A percentile compares a stretch with the other conserved stretches of the same genome.
phyloP scores from a whole-genome alignment of 2,888 invertebrate genomes.

The Agrochola lychnidis region DNA sequence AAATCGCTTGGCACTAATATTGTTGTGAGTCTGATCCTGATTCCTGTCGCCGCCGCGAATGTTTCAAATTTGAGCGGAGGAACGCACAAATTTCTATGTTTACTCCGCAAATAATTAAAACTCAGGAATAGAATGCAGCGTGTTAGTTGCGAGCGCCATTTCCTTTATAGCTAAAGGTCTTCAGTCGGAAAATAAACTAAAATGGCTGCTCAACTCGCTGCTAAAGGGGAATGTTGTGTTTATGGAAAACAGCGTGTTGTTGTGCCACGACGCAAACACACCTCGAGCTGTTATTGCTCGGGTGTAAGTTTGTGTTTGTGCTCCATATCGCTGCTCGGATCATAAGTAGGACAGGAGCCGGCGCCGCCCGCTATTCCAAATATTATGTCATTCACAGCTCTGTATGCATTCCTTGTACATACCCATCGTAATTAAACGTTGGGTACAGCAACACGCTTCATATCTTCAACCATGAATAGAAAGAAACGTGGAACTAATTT shows the following conservation, averaged over 20 bases:
- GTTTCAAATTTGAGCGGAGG: conserved; percentile 18
- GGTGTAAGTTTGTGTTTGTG: conserved; percentile 58
- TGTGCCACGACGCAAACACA: conserved; percentile 48
- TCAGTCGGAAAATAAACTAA: conserved; percentile 58
- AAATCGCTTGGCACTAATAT: conserved; percentile 6
- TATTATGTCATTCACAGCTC: conserved; percentile 36
- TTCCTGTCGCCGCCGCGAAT: not conserved
- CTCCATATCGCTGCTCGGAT: conserved; percentile 35
- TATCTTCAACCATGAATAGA: conserved; percentile 10
- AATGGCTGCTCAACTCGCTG: conserved; percentile 36
- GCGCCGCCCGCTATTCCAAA: conserved; percentile 18
- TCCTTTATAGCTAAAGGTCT: conserved; percentile 49
- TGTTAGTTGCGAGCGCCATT: conserved; percentile 46
- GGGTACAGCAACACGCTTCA: conserved; percentile 5
- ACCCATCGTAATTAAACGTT: conserved; percentile 41
- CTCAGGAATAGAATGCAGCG: conserved; percentile 33
- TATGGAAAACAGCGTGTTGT: conserved; percentile 62
- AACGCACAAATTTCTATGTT: conserved; percentile 25
- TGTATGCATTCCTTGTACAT: conserved; percentile 14
- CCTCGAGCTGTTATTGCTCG: conserved; percentile 52
- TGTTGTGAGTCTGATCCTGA: conserved; percentile 20
- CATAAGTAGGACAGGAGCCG: conserved; percentile 31
- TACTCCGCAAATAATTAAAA: conserved; percentile 48
- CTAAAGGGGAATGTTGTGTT: conserved; percentile 66
- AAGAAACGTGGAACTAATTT: conserved; percentile 39